These are phyloP conservation scores for Metacarcinus magister DNA, from an alignment of 2,888 invertebrate genomes.

Conservation along the genomic window DNA sequence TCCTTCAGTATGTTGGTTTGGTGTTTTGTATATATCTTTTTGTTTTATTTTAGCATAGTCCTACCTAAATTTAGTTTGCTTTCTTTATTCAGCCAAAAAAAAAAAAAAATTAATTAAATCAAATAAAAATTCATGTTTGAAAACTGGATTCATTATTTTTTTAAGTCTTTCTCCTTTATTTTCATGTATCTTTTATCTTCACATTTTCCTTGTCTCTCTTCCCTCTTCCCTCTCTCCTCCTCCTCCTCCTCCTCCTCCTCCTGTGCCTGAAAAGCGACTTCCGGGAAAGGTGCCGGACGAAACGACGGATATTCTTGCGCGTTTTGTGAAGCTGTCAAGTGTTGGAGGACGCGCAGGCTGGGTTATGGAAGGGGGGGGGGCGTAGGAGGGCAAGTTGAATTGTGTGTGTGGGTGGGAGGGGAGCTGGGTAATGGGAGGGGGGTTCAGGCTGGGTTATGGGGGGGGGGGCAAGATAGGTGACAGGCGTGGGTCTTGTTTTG, in stretches of 20 bases:
- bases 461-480: not conserved
- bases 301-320: not conserved
- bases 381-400: too few relatives aligned
- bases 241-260: conserved; percentile 35
- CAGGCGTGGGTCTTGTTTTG: not conserved
- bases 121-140: too few relatives aligned
- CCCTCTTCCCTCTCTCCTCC: not conserved
- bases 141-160: not conserved
- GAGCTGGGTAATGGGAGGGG: too few relatives aligned
- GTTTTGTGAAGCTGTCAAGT: conserved; percentile 6
- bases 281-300: conserved; percentile 12
- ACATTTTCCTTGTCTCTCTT: not conserved
- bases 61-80: too few relatives aligned
- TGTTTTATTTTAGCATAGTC: too few relatives aligned
- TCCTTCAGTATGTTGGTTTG: not conserved
- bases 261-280: not conserved
- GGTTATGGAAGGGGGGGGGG: too few relatives aligned
- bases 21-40: not conserved
- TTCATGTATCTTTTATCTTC: not conserved
- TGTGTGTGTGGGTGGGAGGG: too few relatives aligned
- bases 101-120: too few relatives aligned
- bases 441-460: too few relatives aligned
- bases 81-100: too few relatives aligned
- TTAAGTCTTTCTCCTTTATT: not conserved
- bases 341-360: not conserved